These are phyloP conservation scores for Pimpla rufipes DNA, from an alignment of 2,888 invertebrate genomes.

Conservation along the genomic window DNA sequence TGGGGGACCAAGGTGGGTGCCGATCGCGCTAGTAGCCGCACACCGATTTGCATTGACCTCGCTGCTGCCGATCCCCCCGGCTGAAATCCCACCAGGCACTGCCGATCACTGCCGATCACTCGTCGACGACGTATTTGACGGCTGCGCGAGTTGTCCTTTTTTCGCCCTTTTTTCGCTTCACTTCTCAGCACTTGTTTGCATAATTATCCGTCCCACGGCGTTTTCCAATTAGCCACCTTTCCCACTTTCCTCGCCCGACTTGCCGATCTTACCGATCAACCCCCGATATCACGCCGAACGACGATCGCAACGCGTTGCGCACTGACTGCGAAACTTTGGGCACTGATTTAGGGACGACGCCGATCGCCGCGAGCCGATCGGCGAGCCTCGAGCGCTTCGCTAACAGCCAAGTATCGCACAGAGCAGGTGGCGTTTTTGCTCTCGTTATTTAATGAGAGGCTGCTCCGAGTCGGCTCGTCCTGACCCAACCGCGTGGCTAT, in stretches of 20 bases:
- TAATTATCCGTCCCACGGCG: neutral
- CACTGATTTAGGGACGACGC: neutral
- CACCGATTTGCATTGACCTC: conserved; percentile 5
- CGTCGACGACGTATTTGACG: neutral
- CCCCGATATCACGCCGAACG: too few species aligned
- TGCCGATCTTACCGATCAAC: neutral
- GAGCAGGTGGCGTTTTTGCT: neutral
- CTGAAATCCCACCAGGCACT: conserved; percentile 12
- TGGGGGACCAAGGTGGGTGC: conserved; percentile 21
- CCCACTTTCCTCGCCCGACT: neutral
- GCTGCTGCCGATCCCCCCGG: conserved; percentile 1
- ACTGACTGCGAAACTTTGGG: neutral
- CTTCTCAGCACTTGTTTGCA: neutral
- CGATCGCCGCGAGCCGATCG: neutral
- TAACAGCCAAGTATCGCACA: neutral
- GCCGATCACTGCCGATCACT: neutral
- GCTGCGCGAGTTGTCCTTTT: too few species aligned
- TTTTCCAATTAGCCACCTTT: neutral
- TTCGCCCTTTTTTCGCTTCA: neutral
- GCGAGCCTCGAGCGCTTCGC: conserved; percentile 3
- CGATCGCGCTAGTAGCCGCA: conserved; percentile 1
- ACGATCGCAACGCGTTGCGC: too few species aligned
- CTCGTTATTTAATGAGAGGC: neutral
- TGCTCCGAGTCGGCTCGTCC: too few species aligned
- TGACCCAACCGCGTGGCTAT: too few species aligned